Evolutionary conservation across 2,797 vertebrate genomes (phyloP).

Genomic region (Limosa lapponica): DNA sequence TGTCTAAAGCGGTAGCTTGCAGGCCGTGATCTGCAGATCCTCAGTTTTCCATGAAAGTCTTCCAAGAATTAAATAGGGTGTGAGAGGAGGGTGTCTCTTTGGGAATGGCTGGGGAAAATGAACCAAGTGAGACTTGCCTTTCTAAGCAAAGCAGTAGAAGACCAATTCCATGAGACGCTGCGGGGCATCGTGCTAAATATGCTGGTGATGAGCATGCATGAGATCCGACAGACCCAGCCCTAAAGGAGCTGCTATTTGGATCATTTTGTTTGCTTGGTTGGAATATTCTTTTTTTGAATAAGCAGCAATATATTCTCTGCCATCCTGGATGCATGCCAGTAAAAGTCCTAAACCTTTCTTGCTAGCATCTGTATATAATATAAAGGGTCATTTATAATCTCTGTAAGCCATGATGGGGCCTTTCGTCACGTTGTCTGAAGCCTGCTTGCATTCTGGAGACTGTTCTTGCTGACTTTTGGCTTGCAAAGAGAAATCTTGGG

Average conservation of each 20-base stretch:
- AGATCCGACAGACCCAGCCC: background rate
- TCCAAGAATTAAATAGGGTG: background rate
- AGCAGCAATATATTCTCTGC: constrained; percentile 28
- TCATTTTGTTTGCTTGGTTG: background rate
- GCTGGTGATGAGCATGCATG: background rate
- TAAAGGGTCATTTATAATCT: constrained; percentile 60
- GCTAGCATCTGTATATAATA: constrained; percentile 57
- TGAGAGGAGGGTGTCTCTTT: background rate
- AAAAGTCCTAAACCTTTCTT: constrained; percentile 30
- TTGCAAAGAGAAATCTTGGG: background rate
- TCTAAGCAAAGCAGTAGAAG: background rate
- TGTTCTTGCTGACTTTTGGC: background rate
- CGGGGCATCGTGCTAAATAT: background rate
- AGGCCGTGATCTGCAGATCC: background rate
- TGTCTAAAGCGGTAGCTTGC: background rate
- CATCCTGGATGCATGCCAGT: constrained; percentile 44
- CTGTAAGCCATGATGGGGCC: constrained; percentile 18
- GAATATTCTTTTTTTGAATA: background rate
- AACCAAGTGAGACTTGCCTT: background rate
- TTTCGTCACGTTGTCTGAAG: constrained; percentile 16
- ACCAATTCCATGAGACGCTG: background rate
- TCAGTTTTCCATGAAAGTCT: background rate
- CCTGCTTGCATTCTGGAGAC: background rate
- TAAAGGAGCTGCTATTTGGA: background rate
- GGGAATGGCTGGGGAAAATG: background rate